Percentiles rank a stretch among this genome's conserved stretches.
These are phyloP conservation scores for Idaea biselata DNA, from an alignment of 2,888 invertebrate species.

Conservation along the genomic window DNA sequence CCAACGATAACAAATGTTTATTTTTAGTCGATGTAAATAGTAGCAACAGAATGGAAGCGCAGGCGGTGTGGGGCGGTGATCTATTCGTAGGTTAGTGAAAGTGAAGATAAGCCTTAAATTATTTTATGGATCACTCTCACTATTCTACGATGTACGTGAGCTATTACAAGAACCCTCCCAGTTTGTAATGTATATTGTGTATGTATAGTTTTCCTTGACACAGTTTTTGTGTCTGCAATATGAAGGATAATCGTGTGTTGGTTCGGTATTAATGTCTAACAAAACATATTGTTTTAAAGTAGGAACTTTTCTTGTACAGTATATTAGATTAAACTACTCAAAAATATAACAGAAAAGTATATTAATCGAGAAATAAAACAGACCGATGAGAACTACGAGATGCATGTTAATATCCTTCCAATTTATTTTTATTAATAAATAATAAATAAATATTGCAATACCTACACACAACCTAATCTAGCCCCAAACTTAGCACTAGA, in stretches of 20 bases:
- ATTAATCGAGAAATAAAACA: no score
- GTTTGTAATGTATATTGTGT: not conserved
- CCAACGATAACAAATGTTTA: slow-evolving; percentile 16
- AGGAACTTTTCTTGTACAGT: not conserved
- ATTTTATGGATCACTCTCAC: slow-evolving; percentile 24
- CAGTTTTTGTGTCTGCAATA: slow-evolving; percentile 1
- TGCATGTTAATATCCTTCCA: no score
- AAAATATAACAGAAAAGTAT: no score
- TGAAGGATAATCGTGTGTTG: not conserved
- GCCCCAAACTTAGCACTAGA: no score
- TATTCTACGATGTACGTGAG: slow-evolving; percentile 12
- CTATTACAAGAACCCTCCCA: slow-evolving; percentile 6
- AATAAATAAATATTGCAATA: no score
- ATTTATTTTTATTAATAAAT: no score
- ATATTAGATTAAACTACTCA: not conserved
- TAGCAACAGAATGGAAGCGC: slow-evolving; percentile 22
- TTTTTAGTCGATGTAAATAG: slow-evolving; percentile 26
- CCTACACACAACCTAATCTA: no score
- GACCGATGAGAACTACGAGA: no score
- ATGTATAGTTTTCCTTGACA: not conserved
- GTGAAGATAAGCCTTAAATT: slow-evolving; percentile 23
- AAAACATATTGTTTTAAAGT: not conserved
- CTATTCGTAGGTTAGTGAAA: slow-evolving; percentile 28
- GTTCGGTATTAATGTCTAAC: not conserved
- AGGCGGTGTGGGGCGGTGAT: slow-evolving; percentile 15